Evolutionary conservation across 2,797 vertebrate species (phyloP), one percentile per base, ranked within the genome.

Genomic region (Pipistrellus pipistrellus): DNA sequence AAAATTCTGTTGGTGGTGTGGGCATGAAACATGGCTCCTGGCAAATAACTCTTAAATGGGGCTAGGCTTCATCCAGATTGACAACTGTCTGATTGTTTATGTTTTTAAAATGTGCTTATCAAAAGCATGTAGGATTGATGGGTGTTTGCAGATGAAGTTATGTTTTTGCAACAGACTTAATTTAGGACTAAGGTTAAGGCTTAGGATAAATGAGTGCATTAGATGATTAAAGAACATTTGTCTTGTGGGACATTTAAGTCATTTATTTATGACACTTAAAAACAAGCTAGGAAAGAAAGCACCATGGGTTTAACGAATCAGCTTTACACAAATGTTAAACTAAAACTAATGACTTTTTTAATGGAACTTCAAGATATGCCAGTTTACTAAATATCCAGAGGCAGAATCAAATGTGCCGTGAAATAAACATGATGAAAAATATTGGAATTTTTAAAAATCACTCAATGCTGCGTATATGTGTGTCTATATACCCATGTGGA

Each of bases 211-310:
- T 99, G 98, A 99, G 98, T 98, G 97, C 98, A 99, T 99, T 99
- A 98, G 98, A 98, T 98, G 98, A 99, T 99, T 99, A 99, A 99
- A 99, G 98, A 98, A 98, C 98, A 99, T 99, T 99, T 98, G 98
- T 99, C 99, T 99, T 98, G 97, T 97, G 92, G 97, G 98, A 98
- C 98, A 98, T 95, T 97, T 95, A 88, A 98, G 97, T 97, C 98
- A 98, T 98, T 99, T 99, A 98, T 99, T 99, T 99, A 98, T 98
- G 98, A 98, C 97, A 93, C 97, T 97, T 97, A 97, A 98, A 98
- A 98, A 97, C 97, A 98, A 97, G 97, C 96, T 95, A 80, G 91
- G 85, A 96, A 96, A 97, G 97, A 97, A 98, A 95, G 97, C 97
- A 77, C 95, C 92, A 95, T 69, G 92, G 91, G 88, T 97, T 98